A percentile compares a stretch with the other conserved stretches of the same genome.
These are phyloP conservation scores for Dinomys branickii DNA, from an alignment of 2,113 vertebrate species.

Conservation along the genomic window DNA sequence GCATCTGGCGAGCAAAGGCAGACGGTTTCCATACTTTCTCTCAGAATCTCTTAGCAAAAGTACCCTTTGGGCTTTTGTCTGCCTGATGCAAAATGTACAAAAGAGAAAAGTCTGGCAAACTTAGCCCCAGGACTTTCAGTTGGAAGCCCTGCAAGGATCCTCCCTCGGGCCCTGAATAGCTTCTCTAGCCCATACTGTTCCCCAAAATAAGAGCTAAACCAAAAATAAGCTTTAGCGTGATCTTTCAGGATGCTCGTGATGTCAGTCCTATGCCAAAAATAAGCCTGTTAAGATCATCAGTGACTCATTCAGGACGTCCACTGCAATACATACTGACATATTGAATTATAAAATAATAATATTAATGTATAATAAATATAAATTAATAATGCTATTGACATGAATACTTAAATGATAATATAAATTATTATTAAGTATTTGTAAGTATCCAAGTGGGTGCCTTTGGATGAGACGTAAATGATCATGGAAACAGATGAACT, in stretches of 20 bases:
- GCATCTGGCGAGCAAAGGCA: background rate
- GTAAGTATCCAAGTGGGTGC: background rate
- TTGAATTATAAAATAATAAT: background rate
- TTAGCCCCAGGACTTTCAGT: background rate
- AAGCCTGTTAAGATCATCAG: background rate
- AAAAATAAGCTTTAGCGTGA: background rate
- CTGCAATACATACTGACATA: background rate
- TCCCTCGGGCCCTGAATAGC: background rate
- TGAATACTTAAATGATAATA: background rate
- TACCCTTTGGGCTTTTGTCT: slow-evolving; percentile 38
- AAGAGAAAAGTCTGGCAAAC: background rate
- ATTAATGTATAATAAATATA: background rate
- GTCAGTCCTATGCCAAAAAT: background rate
- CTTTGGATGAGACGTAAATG: background rate
- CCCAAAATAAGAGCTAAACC: background rate
- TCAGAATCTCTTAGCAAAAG: slow-evolving; percentile 23
- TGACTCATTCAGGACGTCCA: background rate
- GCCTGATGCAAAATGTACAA: background rate
- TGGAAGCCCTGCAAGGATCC: background rate
- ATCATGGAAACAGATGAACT: background rate
- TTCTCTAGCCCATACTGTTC: background rate
- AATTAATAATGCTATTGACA: background rate
- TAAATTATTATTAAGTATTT: background rate
- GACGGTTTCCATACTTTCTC: background rate
- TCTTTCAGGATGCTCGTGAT: background rate